Conservation (phyloP, 64 coral and sea anemone genomes). For the Platygyra sinensis region DNA sequence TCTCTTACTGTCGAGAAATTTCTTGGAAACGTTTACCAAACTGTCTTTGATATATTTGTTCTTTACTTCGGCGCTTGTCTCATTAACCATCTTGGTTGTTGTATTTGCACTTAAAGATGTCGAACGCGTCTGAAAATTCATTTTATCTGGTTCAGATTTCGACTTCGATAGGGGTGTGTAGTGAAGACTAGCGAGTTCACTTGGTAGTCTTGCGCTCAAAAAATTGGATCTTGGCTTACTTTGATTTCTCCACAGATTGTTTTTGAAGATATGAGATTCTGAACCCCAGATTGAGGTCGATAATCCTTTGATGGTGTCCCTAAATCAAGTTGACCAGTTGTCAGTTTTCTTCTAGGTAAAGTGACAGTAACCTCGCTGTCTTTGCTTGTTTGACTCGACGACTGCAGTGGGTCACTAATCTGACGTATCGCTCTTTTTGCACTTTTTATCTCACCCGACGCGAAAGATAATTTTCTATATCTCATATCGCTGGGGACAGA, state of each 20-base stretch:
- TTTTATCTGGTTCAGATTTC: not conserved
- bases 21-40: not conserved
- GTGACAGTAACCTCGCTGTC: not conserved
- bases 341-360: not conserved
- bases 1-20: not conserved
- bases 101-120: not conserved
- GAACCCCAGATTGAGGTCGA: not conserved
- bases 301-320: not conserved
- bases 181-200: no score
- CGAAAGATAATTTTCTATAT: not conserved
- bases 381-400: not conserved
- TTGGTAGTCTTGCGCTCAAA: not conserved
- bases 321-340: not conserved
- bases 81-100: not conserved
- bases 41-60: not conserved
- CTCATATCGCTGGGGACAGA: not conserved
- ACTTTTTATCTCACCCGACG: not conserved
- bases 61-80: conserved; percentile 4
- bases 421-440: not conserved
- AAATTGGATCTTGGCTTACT: not conserved
- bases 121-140: not conserved
- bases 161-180: no score
- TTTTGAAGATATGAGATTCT: not conserved
- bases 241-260: not conserved
- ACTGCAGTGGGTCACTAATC: not conserved